These are phyloP conservation scores for Drusus annulatus DNA, from an alignment of 1,140 invertebrate genomes.

Conservation along the genomic window DNA sequence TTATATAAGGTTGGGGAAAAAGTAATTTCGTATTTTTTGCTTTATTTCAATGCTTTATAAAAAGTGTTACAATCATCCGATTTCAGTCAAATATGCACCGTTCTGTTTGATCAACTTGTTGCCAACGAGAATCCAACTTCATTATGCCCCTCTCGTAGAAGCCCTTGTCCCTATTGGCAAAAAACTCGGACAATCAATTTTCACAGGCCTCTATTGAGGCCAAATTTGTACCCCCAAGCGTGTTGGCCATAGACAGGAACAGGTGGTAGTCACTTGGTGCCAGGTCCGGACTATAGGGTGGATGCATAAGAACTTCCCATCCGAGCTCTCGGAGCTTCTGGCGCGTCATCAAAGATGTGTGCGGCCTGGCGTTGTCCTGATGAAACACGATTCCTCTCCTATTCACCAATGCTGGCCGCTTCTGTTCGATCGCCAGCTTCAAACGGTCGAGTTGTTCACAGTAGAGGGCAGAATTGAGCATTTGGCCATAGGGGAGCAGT, in stretches of 20 bases:
- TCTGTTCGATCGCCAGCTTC: conserved; percentile 27
- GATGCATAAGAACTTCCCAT: conserved; percentile 6
- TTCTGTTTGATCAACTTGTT: conserved; percentile 9
- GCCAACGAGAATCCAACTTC: no score
- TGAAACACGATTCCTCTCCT: conserved; percentile 27
- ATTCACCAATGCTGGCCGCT: conserved; percentile 23
- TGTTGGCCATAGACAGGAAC: conserved; percentile 3
- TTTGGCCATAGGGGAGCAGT: conserved; percentile 9
- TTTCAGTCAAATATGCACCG: conserved; percentile 26
- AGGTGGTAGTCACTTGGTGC: neutral
- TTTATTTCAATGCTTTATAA: no score
- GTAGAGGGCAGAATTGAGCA: conserved; percentile 20
- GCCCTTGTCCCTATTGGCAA: neutral
- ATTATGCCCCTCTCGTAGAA: no score
- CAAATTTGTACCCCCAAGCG: conserved; percentile 6
- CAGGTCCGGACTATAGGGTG: conserved; percentile 3
- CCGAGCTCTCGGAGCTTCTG: conserved; percentile 18
- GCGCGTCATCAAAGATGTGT: conserved; percentile 11
- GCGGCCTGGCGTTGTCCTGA: conserved; percentile 19
- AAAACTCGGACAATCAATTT: conserved; percentile 26
- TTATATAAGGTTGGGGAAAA: no score
- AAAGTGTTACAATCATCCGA: conserved; percentile 24
- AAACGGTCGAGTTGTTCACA: conserved; percentile 14
- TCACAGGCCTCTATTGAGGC: conserved; percentile 3
- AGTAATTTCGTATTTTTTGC: no score